Evolutionary conservation across 2,113 vertebrate species (phyloP), one percentile per base, ranked within the genome.

Genomic region (Carassius carassius): DNA sequence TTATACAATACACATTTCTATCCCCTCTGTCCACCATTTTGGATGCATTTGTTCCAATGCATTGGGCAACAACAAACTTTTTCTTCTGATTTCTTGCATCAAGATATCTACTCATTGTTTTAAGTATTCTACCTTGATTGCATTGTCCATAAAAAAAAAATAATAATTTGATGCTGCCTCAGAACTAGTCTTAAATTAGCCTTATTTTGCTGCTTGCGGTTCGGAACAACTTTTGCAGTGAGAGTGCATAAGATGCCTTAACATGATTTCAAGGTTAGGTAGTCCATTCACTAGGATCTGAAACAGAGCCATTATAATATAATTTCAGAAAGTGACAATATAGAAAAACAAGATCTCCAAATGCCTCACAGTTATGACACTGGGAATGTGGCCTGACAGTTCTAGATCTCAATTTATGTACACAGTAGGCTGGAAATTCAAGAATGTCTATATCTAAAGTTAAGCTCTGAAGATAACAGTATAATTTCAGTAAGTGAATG

Each of bases 291-390:
- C 67, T 41, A n/a, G 19, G 35, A 4, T 72, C 5, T 72, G 11
- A 72, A 44, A 73, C 4, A 7, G 4, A 44, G 37, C 69, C 37
- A 73, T 44, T 73, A 44, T 44, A 21, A 44, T 44, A 44, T 44
- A 21, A 44, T n/a, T 12, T 23, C 11, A 73, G 44, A 73, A 73
- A 73, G 2, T 23, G 10, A 73, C 37, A 73, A 5, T 6, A 41
- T 3, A 44, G 70, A 47, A 73, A 72, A 73, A 73, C 70, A 73
- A 73, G 5, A 47, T 73, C 5, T 73, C 37, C 70, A 73, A 73
- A 44, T 73, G 70, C 70, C 44, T 73, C 70, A 73, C 70, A 73
- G 70, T 73, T 73, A 73, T 73, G 70, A 73, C 70, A 73, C 19
- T 44, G 70, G 37, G 32, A 11, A 44, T 44, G 21, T 23, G 69